These are phyloP conservation scores for Lithophane ornitopus DNA, from an alignment of 2,888 invertebrate genomes.

Conservation along the genomic window DNA sequence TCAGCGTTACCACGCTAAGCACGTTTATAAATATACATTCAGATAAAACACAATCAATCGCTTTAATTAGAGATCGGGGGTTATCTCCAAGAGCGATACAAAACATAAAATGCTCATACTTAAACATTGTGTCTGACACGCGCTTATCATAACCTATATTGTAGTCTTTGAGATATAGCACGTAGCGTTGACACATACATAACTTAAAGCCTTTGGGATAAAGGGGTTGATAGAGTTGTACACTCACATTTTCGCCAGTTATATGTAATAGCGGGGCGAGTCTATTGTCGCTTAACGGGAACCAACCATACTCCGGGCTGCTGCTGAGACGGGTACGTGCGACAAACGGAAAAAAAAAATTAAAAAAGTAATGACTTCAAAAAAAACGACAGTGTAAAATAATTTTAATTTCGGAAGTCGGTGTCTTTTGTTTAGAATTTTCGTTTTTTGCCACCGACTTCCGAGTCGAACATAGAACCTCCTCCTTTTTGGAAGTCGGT, in stretches of 20 bases:
- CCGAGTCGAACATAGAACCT: too few species aligned
- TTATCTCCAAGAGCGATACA: constrained; percentile 41
- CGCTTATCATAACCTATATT: constrained; percentile 56
- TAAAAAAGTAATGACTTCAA: too few species aligned
- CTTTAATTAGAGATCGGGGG: constrained; percentile 49
- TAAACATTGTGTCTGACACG: constrained; percentile 50
- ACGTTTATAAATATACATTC: constrained; percentile 21
- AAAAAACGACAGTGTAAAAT: too few species aligned
- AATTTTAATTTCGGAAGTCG: too few species aligned
- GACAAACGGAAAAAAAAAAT: too few species aligned
- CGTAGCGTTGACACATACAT: constrained; percentile 35
- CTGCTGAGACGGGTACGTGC: too few species aligned
- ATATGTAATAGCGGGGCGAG: background rate
- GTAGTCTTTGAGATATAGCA: constrained; percentile 53
- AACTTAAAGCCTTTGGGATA: background rate
- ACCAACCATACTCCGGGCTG: too few species aligned
- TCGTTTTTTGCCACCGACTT: too few species aligned
- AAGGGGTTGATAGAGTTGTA: background rate
- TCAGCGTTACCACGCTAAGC: constrained; percentile 13
- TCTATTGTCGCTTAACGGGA: background rate
- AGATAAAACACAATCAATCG: constrained; percentile 44
- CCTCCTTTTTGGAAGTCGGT: too few species aligned
- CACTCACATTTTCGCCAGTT: background rate
- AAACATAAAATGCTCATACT: constrained; percentile 35
- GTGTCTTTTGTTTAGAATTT: too few species aligned